Base-by-base conservation (phyloP, 2,888 invertebrate species). In the Pristionchus japonicus region DNA sequence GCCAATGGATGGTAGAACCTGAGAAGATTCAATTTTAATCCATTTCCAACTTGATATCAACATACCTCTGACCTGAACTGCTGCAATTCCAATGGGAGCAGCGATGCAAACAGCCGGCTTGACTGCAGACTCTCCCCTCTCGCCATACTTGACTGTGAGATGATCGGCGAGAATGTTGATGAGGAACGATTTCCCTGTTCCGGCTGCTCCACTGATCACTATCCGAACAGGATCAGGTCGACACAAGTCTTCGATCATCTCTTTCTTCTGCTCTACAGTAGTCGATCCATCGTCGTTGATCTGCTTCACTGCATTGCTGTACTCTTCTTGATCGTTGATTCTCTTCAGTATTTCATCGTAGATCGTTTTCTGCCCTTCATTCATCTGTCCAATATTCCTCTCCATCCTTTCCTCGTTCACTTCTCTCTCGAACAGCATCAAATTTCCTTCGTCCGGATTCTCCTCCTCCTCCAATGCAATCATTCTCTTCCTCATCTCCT, bases 51-150 rank as follows among this genome's bases (percentile, higher is more conserved):
- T 6, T 77, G 3, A 23, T 13, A 3, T 11, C 40, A 40, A 20
- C 3, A 11, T 31, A 27, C 23, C 15, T 17, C 43, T 20, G 27
- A 91, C 88, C 17, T 87, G 52, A 7, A 89, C 27, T 9, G 90
- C 90, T 6, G 91, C 91, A 7, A 90, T 64, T 9, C 90, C 91
- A 0, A 90, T 91, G 0, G 90, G 90, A 0, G 90, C 91, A 3
- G 84, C 64, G 1, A 91, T 23, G 2, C 90, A 0, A 37, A 88
- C 89, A 9, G 89, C 74, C 0, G 89, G 7, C 40, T 23, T 3
- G 4, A 6, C 40, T 23, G 20, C 20, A 77, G 40, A 2, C 9
- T 11, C 40, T 15, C 11, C 17, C 2, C 43, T n/a, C 6, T 37
- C 31, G 20, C 11, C 3, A 34, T 87, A 90, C 9, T n/a, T 34